Conservation (phyloP, 2,797 vertebrate genomes). For the Holocentrus rufus region DNA sequence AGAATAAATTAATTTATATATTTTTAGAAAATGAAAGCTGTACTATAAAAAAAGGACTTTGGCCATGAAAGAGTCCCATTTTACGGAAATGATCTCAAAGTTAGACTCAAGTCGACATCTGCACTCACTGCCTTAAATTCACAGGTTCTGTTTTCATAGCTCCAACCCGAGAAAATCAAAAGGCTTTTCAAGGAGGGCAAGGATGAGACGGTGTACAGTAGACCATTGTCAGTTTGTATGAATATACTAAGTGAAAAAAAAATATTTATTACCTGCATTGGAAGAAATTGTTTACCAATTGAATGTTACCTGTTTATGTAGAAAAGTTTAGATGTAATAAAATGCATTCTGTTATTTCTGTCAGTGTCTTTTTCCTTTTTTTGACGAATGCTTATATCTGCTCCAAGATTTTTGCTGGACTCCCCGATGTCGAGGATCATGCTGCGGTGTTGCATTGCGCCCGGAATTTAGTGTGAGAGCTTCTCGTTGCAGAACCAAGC, state of each 20-base stretch:
- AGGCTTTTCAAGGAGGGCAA: constrained; percentile 84
- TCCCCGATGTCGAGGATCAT: background rate
- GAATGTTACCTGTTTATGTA: constrained; percentile 99
- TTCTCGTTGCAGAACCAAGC: constrained; percentile 11
- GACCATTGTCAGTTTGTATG: constrained; percentile 97
- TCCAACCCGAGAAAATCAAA: constrained; percentile 84
- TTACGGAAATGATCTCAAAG: constrained; percentile 69
- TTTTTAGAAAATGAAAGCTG: constrained; percentile 79
- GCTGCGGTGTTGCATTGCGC: background rate
- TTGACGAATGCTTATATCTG: background rate
- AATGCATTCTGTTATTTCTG: constrained; percentile 89
- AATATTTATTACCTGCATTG: constrained; percentile 99
- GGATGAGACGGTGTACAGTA: constrained; percentile 89
- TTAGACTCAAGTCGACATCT: constrained; percentile 82
- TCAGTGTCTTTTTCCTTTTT: constrained; percentile 26
- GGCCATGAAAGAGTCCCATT: constrained; percentile 73
- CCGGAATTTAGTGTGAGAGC: background rate
- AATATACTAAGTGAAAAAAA: constrained; percentile 92
- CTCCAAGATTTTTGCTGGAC: background rate
- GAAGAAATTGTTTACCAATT: constrained; percentile 97
- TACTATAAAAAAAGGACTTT: constrained; percentile 74
- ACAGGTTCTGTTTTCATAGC: constrained; percentile 90
- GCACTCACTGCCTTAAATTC: constrained; percentile 99
- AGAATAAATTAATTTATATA: constrained; percentile 83
- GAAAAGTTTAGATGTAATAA: constrained; percentile 99